Evolutionary conservation across 2,888 invertebrate species (phyloP).

Genomic region (Hesperia comma): DNA sequence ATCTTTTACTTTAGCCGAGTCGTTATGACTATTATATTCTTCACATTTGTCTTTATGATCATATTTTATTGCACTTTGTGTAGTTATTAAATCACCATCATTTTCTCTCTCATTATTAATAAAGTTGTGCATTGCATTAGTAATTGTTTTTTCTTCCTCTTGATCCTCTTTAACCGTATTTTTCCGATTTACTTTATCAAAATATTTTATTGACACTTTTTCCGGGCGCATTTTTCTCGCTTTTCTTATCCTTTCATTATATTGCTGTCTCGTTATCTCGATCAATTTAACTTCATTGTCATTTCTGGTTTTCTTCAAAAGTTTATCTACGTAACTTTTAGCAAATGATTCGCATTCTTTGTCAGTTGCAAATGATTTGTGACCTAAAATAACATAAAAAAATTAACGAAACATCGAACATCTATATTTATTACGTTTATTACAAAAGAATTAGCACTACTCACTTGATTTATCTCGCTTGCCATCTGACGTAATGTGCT

Average conservation of each 20-base stretch:
- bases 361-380: constrained; percentile 5
- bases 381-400: constrained; percentile 12
- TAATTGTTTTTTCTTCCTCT: not conserved
- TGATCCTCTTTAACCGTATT: constrained; percentile 2
- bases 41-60: not conserved
- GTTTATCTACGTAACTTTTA: constrained; percentile 38
- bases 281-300: constrained; percentile 45
- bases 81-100: not conserved
- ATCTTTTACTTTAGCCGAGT: not conserved
- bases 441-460: constrained; percentile 1
- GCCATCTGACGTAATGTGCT: constrained; percentile 26
- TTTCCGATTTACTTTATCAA: constrained; percentile 37
- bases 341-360: constrained; percentile 20
- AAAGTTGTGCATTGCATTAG: not conserved
- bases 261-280: constrained; percentile 52
- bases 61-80: not conserved
- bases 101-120: not conserved
- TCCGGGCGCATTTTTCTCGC: constrained; percentile 3
- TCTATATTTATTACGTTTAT: too few species aligned
- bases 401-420: too few species aligned
- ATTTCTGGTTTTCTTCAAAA: constrained; percentile 42
- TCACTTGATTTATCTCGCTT: constrained; percentile 5
- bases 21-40: not conserved
- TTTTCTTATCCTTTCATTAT: constrained; percentile 51
- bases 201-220: constrained; percentile 19